A percentile compares a stretch with the other conserved stretches of the same genome.
Evolutionary conservation across 2,113 vertebrate species (phyloP).

Genomic region (Plotosus lineatus): DNA sequence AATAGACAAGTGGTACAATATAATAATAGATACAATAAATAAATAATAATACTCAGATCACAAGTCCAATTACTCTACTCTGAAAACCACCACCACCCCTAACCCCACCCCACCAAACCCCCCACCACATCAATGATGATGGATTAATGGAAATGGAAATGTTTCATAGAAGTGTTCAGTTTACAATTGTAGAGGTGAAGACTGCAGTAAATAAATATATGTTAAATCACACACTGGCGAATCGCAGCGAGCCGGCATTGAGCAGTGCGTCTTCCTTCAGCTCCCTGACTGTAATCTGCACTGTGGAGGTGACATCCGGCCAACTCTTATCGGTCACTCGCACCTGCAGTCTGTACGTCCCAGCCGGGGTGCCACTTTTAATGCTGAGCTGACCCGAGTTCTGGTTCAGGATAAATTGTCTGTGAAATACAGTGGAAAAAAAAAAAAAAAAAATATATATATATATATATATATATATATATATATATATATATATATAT

Average conservation of each 20-base stretch:
- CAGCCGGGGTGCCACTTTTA: conserved; percentile 75
- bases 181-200: not conserved
- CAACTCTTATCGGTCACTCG: conserved; percentile 81
- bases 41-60: not conserved
- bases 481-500: no score
- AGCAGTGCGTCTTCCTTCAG: conserved; percentile 74
- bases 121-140: no score
- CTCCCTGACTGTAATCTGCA: conserved; percentile 76
- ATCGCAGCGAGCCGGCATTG: conserved; percentile 77
- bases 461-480: no score
- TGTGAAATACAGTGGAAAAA: conserved; percentile 56
- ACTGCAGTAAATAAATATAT: not conserved
- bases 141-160: not conserved
- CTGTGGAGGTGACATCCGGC: conserved; percentile 83
- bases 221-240: conserved; percentile 73
- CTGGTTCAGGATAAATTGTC: conserved; percentile 81
- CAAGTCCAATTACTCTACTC: not conserved
- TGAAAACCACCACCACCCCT: no score
- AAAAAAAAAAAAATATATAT: no score
- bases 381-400: conserved; percentile 81
- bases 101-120: no score
- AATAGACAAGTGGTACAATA: not conserved
- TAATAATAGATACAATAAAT: not conserved
- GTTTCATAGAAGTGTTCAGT: not conserved
- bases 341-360: conserved; percentile 78